These are phyloP conservation scores for Herminia tarsipennalis DNA, from an alignment of 2,888 invertebrate species.

Conservation along the genomic window DNA sequence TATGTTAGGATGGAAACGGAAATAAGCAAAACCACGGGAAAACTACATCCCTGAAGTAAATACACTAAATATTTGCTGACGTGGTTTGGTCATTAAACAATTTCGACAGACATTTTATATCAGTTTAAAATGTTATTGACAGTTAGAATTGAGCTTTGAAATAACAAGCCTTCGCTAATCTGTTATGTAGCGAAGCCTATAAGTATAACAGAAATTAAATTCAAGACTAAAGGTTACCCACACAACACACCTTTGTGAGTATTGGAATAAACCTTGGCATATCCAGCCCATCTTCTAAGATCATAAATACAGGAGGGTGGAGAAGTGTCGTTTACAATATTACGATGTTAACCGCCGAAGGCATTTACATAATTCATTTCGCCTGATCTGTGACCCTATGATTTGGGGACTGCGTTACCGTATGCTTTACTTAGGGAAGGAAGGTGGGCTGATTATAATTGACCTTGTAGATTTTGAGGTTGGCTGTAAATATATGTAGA, in stretches of 20 bases:
- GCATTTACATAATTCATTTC: slow-evolving; percentile 83
- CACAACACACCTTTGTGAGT: no score
- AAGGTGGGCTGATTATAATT: slow-evolving; percentile 49
- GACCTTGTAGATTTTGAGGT: slow-evolving; percentile 49
- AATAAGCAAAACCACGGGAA: no score
- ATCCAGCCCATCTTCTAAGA: slow-evolving; percentile 19
- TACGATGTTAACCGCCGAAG: slow-evolving; percentile 82
- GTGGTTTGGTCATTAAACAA: no score
- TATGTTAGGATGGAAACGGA: background rate
- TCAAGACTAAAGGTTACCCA: no score
- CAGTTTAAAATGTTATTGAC: no score
- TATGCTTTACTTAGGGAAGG: slow-evolving; percentile 50
- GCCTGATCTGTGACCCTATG: slow-evolving; percentile 45
- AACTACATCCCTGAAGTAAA: no score
- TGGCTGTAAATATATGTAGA: slow-evolving; percentile 12
- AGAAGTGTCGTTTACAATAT: slow-evolving; percentile 83
- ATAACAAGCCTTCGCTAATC: no score
- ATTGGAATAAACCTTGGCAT: slow-evolving; percentile 7
- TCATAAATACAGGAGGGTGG: slow-evolving; percentile 44
- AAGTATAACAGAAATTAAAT: no score
- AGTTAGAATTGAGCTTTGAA: no score
- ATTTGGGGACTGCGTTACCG: slow-evolving; percentile 42
- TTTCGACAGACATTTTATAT: no score
- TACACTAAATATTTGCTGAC: no score
- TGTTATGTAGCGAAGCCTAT: no score